A percentile compares a stretch with the other conserved stretches of the same genome.
Evolutionary conservation across 2,113 vertebrate genomes (phyloP).

Genomic region (Calidris pygmaea): DNA sequence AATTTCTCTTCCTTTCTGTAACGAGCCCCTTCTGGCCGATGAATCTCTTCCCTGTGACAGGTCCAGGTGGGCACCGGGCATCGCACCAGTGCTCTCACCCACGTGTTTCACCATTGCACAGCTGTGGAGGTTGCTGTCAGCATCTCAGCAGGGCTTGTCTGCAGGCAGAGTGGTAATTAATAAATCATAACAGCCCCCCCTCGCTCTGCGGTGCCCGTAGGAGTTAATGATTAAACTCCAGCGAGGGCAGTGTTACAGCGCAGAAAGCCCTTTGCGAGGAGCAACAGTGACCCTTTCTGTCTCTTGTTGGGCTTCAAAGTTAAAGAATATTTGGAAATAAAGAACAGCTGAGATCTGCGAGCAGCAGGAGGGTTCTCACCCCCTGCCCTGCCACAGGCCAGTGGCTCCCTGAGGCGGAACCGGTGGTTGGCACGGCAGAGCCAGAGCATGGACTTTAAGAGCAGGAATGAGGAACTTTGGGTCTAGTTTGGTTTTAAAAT

Average conservation of each 20-base stretch:
- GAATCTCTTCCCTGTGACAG: neutral
- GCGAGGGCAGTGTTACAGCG: fast-evolving
- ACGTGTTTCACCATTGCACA: fast-evolving
- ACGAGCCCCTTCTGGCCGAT: fast-evolving
- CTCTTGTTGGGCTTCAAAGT: neutral
- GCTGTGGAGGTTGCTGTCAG: neutral
- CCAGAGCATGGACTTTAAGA: fast-evolving
- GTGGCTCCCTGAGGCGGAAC: neutral
- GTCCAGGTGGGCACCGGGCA: neutral
- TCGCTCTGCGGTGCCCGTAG: fast-evolving
- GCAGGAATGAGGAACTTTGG: neutral
- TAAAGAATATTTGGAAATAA: neutral
- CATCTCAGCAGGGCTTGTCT: neutral
- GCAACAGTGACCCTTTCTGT: neutral
- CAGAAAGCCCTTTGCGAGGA: neutral
- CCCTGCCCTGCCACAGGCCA: neutral
- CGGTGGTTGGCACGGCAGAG: neutral
- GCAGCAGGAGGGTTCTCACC: fast-evolving
- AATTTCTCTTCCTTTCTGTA: neutral
- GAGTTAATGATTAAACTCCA: neutral
- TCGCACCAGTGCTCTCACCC: fast-evolving
- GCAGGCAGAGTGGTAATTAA: neutral
- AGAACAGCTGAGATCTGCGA: neutral
- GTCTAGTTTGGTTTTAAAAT: neutral
- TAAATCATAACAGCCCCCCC: fast-evolving